Evolutionary conservation across 2,888 invertebrate genomes (phyloP).

Genomic region (Drosophila lacicola): DNA sequence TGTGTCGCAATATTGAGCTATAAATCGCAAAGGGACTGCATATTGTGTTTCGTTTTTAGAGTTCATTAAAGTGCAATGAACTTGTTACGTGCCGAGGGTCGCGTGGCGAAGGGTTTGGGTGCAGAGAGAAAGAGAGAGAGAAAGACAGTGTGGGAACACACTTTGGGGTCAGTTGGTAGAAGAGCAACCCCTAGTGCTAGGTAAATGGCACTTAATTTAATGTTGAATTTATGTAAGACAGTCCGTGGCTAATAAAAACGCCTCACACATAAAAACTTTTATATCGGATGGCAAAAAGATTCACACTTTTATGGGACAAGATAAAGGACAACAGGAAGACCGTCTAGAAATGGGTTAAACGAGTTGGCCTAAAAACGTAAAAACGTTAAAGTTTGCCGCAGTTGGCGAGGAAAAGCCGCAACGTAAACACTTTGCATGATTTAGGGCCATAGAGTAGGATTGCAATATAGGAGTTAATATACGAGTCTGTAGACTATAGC

Average conservation of each 20-base stretch:
- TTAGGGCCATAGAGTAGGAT: conserved; percentile 56
- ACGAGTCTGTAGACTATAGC: conserved; percentile 7
- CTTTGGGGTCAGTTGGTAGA: conserved; percentile 44
- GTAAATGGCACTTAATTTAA: conserved; percentile 76
- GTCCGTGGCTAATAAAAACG: conserved; percentile 69
- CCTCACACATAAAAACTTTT: conserved; percentile 48
- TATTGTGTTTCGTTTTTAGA: conserved; percentile 39
- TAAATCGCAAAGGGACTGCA: conserved; percentile 39
- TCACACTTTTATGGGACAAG: conserved; percentile 50
- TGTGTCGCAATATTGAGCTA: conserved; percentile 17
- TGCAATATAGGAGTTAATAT: conserved; percentile 38
- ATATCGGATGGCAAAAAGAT: conserved; percentile 40
- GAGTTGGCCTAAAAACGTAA: conserved; percentile 69
- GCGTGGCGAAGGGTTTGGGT: not conserved
- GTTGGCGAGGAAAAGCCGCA: conserved; percentile 55
- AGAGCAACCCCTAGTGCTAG: conserved; percentile 39
- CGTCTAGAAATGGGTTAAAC: conserved; percentile 66
- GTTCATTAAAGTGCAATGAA: conserved; percentile 73
- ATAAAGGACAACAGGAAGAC: conserved; percentile 24
- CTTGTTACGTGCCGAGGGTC: conserved; percentile 34
- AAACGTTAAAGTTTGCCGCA: conserved; percentile 65
- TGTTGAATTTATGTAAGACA: conserved; percentile 74
- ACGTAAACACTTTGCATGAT: conserved; percentile 69
- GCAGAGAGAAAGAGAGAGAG: too few relatives aligned
- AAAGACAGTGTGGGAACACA: not conserved